phyloP scores from a whole-genome alignment of 2,797 vertebrate species.

The Columba guinea region DNA sequence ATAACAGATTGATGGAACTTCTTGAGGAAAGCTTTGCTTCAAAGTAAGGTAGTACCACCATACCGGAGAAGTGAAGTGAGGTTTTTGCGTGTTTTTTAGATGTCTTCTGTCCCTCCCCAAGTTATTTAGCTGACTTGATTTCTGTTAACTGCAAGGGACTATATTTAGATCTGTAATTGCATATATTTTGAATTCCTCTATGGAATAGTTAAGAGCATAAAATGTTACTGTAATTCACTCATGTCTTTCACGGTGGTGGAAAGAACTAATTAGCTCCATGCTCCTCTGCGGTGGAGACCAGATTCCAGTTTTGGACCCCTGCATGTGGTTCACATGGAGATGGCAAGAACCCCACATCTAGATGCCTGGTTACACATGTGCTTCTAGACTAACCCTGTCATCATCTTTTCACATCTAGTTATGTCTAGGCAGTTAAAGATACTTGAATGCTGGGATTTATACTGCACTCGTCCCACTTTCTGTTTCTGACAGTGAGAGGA shows the following conservation, averaged over 20 bases:
- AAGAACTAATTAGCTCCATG: conserved; percentile 1
- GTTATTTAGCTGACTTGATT: background rate
- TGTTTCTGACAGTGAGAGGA: background rate
- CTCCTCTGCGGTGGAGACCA: background rate
- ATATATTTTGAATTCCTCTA: conserved; percentile 25
- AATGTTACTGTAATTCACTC: conserved; percentile 22
- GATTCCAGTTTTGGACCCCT: background rate
- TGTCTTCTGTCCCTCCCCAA: background rate
- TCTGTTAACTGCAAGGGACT: background rate
- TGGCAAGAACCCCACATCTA: background rate
- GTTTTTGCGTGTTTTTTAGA: background rate
- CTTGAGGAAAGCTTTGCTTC: background rate
- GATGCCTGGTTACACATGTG: background rate
- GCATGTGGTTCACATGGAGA: background rate
- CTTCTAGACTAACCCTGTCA: background rate
- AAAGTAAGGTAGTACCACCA: background rate
- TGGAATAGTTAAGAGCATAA: background rate
- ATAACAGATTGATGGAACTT: background rate
- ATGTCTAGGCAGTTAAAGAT: background rate
- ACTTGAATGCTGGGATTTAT: background rate
- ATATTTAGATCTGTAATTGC: conserved; percentile 46
- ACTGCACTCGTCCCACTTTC: background rate
- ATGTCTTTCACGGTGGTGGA: background rate
- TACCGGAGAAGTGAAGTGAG: background rate
- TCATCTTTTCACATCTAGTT: background rate